phyloP scores from a whole-genome alignment of 2,113 vertebrate genomes.

The Coreoperca whiteheadi region DNA sequence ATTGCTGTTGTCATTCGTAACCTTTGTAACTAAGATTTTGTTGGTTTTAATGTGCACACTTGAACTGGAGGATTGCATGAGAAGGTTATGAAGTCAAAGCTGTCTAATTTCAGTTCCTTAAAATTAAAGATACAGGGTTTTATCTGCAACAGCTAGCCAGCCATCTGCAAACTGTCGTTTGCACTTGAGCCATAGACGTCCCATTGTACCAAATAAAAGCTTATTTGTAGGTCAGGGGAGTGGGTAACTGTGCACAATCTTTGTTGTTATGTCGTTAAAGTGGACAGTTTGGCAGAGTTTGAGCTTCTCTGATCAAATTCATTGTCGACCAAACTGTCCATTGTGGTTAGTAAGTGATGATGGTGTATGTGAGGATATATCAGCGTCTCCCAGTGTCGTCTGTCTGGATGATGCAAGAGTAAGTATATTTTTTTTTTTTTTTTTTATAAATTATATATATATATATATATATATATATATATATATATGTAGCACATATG shows the following conservation, averaged over 20 bases:
- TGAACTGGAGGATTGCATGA: neutral
- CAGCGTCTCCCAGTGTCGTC: conserved; percentile 1
- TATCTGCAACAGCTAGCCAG: neutral
- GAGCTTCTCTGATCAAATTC: conserved; percentile 41
- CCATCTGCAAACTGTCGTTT: neutral
- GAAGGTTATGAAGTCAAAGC: neutral
- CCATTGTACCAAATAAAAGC: conserved; percentile 35
- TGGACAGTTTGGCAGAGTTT: conserved; percentile 14
- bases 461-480: conserved; percentile 12
- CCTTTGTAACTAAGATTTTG: neutral
- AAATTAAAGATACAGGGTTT: conserved; percentile 6
- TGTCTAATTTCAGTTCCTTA: neutral
- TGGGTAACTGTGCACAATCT: neutral
- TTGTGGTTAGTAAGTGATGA: conserved; percentile 29
- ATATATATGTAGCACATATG: conserved; percentile 33
- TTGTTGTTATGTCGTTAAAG: conserved; percentile 21
- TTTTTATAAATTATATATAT: conserved; percentile 44
- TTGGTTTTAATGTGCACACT: neutral
- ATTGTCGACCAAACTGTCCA: conserved; percentile 1
- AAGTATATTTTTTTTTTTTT: conserved; percentile 51
- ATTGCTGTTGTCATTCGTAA: neutral
- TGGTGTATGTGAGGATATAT: neutral
- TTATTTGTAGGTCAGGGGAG: neutral
- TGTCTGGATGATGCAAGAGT: conserved; percentile 27
- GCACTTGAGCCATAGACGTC: conserved; percentile 12